Percentiles rank a stretch among this genome's conserved stretches.
Conservation (phyloP, 2,797 vertebrate species). For the Philypnodon macrostomus region DNA sequence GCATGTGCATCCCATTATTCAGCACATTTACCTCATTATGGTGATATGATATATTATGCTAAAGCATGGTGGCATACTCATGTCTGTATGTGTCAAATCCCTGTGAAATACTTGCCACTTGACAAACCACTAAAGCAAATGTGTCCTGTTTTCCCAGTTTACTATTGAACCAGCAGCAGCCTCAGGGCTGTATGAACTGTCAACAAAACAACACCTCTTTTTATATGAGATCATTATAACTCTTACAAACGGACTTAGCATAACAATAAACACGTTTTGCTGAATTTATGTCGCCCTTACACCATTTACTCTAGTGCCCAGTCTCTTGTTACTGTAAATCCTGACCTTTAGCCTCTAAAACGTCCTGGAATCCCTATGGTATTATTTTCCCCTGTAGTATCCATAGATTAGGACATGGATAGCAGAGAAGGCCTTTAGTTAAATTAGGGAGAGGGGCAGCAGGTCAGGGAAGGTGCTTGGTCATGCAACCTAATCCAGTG, state of each 20-base stretch:
- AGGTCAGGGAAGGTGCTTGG: conserved; percentile 25
- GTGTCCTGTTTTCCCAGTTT: conserved; percentile 9
- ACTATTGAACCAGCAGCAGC: conserved; percentile 12
- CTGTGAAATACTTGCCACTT: conserved; percentile 45
- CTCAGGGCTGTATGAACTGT: conserved; percentile 14
- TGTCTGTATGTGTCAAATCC: conserved; percentile 46
- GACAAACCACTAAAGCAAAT: conserved; percentile 28
- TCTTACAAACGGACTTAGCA: conserved; percentile 46
- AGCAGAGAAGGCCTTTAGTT: conserved; percentile 53
- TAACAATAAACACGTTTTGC: conserved; percentile 69
- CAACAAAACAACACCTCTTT: neutral
- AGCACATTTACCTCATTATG: conserved; percentile 65
- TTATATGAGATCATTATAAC: conserved; percentile 15
- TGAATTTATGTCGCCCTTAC: conserved; percentile 40
- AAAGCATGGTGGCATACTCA: conserved; percentile 40
- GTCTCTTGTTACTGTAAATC: conserved; percentile 1
- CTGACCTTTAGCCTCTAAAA: neutral
- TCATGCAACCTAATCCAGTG: conserved; percentile 40
- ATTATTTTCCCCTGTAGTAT: conserved; percentile 11
- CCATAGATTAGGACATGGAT: neutral
- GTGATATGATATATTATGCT: conserved; percentile 36
- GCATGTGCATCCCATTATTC: conserved; percentile 62
- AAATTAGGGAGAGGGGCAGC: conserved; percentile 53
- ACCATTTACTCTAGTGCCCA: neutral
- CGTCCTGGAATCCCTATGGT: neutral